phyloP scores from a whole-genome alignment of 2,113 vertebrate genomes.

The Manacus vitellinus region DNA sequence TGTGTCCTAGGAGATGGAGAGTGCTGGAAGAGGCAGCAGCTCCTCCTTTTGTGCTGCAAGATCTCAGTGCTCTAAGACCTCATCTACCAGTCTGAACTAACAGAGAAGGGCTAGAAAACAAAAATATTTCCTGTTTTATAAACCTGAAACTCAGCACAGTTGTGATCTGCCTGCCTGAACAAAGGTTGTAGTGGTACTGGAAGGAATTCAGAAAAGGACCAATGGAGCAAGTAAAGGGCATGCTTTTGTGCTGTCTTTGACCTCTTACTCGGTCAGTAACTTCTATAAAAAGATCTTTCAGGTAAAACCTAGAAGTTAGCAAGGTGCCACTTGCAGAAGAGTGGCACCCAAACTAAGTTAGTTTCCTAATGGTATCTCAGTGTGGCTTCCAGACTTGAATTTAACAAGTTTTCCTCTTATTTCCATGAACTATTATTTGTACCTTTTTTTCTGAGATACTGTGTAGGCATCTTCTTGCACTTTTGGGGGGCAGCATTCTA shows the following conservation, averaged over 20 bases:
- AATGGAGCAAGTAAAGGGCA: neutral
- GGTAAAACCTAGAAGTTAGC: neutral
- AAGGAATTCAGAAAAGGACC: neutral
- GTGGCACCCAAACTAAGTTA: neutral
- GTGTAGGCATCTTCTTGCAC: neutral
- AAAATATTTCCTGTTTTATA: neutral
- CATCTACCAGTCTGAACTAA: neutral
- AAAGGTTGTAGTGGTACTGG: neutral
- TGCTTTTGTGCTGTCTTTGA: neutral
- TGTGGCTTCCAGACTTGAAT: neutral
- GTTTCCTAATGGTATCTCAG: neutral
- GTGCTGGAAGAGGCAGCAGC: neutral
- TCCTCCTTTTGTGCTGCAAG: neutral
- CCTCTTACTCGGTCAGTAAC: neutral
- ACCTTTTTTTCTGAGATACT: neutral
- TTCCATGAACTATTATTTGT: neutral
- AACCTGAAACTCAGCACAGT: neutral
- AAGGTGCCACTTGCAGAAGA: neutral
- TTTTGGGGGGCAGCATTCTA: neutral
- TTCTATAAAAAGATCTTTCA: neutral
- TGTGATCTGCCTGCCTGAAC: neutral
- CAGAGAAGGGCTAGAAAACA: neutral
- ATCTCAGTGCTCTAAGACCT: neutral
- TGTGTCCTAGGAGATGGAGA: neutral
- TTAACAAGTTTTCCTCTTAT: neutral